phyloP scores from a whole-genome alignment of 2,888 invertebrate species.

The Sinopyrophorus schimmeli region DNA sequence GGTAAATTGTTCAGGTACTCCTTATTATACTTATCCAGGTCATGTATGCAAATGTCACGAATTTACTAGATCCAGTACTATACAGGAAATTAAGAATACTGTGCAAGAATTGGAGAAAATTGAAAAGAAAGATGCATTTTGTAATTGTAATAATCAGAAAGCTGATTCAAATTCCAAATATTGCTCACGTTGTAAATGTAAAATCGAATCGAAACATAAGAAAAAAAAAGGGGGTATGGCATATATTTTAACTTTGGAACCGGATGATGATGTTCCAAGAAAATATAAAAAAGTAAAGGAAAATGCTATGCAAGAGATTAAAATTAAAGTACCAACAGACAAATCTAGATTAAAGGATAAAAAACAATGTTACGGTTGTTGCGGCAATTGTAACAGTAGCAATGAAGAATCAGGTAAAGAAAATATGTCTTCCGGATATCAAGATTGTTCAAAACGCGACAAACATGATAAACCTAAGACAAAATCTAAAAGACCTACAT shows the following conservation, averaged over 20 bases:
- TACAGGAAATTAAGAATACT: conserved; percentile 35
- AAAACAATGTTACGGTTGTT: conserved; percentile 12
- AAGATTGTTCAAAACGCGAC: conserved; percentile 3
- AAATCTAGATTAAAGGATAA: conserved; percentile 1
- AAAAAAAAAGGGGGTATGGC: conserved; percentile 30
- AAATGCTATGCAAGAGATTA: conserved; percentile 43
- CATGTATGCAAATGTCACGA: conserved; percentile 36
- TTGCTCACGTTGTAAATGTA: conserved; percentile 24
- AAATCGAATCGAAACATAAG: conserved; percentile 12
- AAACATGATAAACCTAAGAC: conserved; percentile 12
- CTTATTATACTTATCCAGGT: conserved; percentile 30
- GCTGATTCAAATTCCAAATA: conserved; percentile 5
- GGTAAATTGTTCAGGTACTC: not conserved
- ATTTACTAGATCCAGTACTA: not conserved
- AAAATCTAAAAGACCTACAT: conserved; percentile 26
- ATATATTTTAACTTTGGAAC: conserved; percentile 33
- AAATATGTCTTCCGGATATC: too few relatives aligned
- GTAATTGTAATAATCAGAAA: conserved; percentile 34
- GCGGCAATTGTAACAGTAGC: conserved; percentile 30
- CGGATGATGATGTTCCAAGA: too few relatives aligned
- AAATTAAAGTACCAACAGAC: conserved; percentile 40
- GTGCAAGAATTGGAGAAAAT: conserved; percentile 54
- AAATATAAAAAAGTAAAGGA: too few relatives aligned
- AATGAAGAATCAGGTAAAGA: conserved; percentile 12
- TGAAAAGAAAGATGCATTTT: conserved; percentile 36